phyloP scores from a whole-genome alignment of 2,888 invertebrate genomes.

The Leptarthrus brevirostris region DNA sequence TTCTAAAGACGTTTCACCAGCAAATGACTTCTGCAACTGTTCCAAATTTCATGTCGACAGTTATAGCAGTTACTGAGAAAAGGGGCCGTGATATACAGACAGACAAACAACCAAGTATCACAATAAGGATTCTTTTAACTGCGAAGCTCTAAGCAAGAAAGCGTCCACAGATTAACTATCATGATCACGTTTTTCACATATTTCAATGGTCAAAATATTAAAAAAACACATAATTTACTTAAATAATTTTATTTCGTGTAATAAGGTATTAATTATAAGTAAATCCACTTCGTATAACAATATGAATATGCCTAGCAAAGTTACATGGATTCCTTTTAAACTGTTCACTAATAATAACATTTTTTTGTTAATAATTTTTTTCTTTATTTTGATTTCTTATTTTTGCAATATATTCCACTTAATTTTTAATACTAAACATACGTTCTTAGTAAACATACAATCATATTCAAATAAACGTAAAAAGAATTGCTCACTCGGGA shows the following conservation, averaged over 20 bases:
- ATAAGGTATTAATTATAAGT: constrained; percentile 23
- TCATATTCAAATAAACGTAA: not conserved
- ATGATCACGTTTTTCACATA: too few relatives aligned
- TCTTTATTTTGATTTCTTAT: not conserved
- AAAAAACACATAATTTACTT: too few relatives aligned
- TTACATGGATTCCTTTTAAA: constrained; percentile 26
- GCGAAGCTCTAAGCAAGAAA: too few relatives aligned
- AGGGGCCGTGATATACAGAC: too few relatives aligned
- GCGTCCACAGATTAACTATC: too few relatives aligned
- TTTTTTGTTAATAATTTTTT: not conserved
- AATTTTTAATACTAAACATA: constrained; percentile 1
- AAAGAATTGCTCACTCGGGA: not conserved
- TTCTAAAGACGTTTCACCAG: too few relatives aligned
- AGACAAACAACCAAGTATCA: too few relatives aligned
- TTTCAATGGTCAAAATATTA: too few relatives aligned
- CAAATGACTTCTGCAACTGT: too few relatives aligned
- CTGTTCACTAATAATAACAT: constrained; percentile 16
- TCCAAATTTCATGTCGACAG: too few relatives aligned
- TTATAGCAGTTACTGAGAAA: too few relatives aligned
- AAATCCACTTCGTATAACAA: constrained; percentile 31
- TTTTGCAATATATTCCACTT: not conserved
- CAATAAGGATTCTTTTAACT: too few relatives aligned
- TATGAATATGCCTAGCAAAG: constrained; percentile 31
- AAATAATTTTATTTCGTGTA: constrained; percentile 42
- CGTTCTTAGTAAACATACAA: constrained; percentile 27